Percentiles rank a stretch among this genome's conserved stretches.
These are phyloP conservation scores for Temnothorax rugatulus DNA, from an alignment of 2,888 invertebrate species.

Conservation along the genomic window DNA sequence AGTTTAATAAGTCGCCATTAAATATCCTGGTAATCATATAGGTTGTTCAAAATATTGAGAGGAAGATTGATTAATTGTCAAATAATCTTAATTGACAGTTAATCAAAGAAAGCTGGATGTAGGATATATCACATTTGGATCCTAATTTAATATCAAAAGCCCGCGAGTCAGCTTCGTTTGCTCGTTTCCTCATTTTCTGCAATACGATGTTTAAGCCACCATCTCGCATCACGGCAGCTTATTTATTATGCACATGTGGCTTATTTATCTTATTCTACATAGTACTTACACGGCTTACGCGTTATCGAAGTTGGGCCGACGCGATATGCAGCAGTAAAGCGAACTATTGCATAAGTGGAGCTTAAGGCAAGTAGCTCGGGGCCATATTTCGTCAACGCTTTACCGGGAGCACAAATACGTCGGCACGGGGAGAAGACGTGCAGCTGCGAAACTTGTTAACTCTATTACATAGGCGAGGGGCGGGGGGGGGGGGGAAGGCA, in stretches of 20 bases:
- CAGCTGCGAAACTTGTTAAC: constrained; percentile 42
- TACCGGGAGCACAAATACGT: constrained; percentile 26
- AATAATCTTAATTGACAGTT: constrained; percentile 10
- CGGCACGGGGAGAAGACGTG: not conserved
- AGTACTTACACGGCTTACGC: not conserved
- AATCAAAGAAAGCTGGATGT: not conserved
- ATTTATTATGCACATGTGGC: not conserved
- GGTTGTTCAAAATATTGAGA: not conserved
- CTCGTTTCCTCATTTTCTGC: not conserved
- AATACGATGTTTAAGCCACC: not conserved
- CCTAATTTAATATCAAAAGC: not conserved
- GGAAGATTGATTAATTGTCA: not conserved
- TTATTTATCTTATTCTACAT: constrained; percentile 8
- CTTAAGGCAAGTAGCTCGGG: constrained; percentile 33
- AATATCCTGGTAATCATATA: not conserved
- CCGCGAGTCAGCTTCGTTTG: not conserved
- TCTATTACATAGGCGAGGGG: not conserved
- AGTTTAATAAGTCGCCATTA: not conserved
- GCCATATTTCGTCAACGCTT: constrained; percentile 44
- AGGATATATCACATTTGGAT: not conserved
- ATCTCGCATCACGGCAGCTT: not conserved
- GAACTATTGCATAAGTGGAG: constrained; percentile 33
- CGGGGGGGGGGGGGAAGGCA: not conserved
- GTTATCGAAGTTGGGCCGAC: not conserved
- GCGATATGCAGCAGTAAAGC: constrained; percentile 17